Percentiles rank a stretch among this genome's conserved stretches.
Conservation (phyloP, 2,113 vertebrate genomes). For the Tretioscincus oriximinensis region DNA sequence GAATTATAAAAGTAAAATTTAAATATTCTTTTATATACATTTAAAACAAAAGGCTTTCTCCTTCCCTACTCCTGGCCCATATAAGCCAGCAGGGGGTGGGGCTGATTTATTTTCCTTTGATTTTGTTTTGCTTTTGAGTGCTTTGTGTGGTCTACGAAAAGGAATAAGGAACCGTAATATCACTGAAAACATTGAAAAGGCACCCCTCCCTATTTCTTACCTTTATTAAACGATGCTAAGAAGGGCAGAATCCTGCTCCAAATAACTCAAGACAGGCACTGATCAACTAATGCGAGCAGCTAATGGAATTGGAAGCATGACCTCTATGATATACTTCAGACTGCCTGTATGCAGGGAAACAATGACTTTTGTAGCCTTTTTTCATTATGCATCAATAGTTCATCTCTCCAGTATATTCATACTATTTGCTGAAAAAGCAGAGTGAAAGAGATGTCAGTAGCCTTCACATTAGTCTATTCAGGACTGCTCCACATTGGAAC, state of each 20-base stretch:
- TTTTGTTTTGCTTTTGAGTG: too few relatives aligned
- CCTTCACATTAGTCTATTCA: neutral
- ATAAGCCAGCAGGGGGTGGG: too few relatives aligned
- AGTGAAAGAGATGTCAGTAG: neutral
- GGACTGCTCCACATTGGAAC: neutral
- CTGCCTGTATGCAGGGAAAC: neutral
- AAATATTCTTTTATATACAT: too few relatives aligned
- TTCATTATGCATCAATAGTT: constrained; percentile 8
- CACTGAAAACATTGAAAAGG: neutral
- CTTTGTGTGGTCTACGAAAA: too few relatives aligned
- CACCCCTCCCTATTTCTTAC: neutral
- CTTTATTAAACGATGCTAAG: neutral
- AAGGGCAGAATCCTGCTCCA: neutral
- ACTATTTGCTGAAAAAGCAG: neutral
- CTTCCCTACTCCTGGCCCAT: too few relatives aligned
- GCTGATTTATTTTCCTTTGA: too few relatives aligned
- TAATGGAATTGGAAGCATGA: neutral
- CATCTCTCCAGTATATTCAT: constrained; percentile 5
- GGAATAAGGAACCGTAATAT: neutral
- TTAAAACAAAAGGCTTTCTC: too few relatives aligned
- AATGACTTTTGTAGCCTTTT: neutral
- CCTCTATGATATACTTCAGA: constrained; percentile 12
- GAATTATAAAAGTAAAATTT: too few relatives aligned
- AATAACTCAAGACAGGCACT: neutral
- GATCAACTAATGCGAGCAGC: constrained; percentile 10